Base-by-base conservation (phyloP, 64 coral and sea anemone genomes). In the Stichodactyla helianthus region DNA sequence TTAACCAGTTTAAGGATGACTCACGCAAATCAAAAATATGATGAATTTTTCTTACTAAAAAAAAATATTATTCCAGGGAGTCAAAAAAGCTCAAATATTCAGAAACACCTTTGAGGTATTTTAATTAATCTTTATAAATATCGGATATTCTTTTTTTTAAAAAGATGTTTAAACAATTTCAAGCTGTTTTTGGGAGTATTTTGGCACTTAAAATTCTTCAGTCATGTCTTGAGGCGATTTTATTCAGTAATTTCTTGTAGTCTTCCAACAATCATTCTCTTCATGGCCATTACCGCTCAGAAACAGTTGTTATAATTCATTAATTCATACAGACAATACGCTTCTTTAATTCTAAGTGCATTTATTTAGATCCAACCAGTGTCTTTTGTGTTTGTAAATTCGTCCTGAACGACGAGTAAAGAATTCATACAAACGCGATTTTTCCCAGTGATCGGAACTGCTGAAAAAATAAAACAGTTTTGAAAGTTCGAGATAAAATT, bases 51-150 rank as follows among this genome's bases (percentile, higher is more conserved):
- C 68, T 74, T 65, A 12, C 8, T 13, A n/a, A 74, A 26, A 9
- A 9, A 13, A 26, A 12, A 74, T 74, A 23, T 74, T 74, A 31
- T 74, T 31, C 12, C 68, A 74, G 68, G 2, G 25, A 74, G 68
- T 12, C 23, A 74, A 74, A 74, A 74, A 74, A 74, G 68, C 68
- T 35, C 68, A 74, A 74, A 74, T 74, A 74, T 74, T 74, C 68
- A 74, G 10, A 27, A 74, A 74, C 68, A 74, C 0, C 11, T 31
- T 4, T 4, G 5, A 74, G 68, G 68, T 74, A 74, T 74, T 74
- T 74, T 74, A 74, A 74, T 74, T 9, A 27, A 74, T 11, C 12
- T 26, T 74, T 74, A 9, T 23, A 74, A 74, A 74, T 74, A 31
- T 15, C 14, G 4, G 1, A 58, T 9, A 58, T 44, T 44, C 35